A percentile compares a stretch with the other conserved stretches of the same genome.
phyloP scores from a whole-genome alignment of 2,888 invertebrate genomes.

The Ophraella communa region DNA sequence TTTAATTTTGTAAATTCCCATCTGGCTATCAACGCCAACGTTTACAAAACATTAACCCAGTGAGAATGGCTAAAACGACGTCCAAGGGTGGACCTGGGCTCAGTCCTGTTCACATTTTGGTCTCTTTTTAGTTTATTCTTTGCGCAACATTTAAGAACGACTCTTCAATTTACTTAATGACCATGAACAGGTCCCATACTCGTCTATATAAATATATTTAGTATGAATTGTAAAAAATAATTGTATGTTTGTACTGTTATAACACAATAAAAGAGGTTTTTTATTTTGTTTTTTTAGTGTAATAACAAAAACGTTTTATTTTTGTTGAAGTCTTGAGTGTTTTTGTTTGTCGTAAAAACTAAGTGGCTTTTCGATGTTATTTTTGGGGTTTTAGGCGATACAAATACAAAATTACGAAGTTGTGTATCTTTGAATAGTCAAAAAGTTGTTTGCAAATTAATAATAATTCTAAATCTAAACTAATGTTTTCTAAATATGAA shows the following conservation, averaged over 20 bases:
- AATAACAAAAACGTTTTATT: background rate
- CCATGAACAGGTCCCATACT: background rate
- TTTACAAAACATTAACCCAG: background rate
- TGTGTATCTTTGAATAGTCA: no score
- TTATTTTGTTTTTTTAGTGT: background rate
- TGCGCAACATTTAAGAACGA: constrained; percentile 30
- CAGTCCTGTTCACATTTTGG: constrained; percentile 37
- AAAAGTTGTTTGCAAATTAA: no score
- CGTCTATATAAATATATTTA: no score
- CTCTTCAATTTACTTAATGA: constrained; percentile 8
- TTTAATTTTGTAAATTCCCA: background rate
- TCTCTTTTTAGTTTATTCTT: constrained; percentile 38
- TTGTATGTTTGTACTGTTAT: background rate
- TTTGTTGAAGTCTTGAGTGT: background rate
- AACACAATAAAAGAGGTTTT: background rate
- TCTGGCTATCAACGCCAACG: background rate
- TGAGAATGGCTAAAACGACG: constrained; percentile 36
- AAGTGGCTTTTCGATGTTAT: background rate
- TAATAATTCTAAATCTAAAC: no score
- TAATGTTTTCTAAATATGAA: no score
- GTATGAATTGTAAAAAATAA: constrained; percentile 1
- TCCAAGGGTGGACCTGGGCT: constrained; percentile 33
- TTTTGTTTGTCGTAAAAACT: background rate
- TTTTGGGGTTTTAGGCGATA: no score
- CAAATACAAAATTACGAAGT: no score